phyloP scores from a whole-genome alignment of 1,140 invertebrate genomes.

The Leptinotarsa defecta region DNA sequence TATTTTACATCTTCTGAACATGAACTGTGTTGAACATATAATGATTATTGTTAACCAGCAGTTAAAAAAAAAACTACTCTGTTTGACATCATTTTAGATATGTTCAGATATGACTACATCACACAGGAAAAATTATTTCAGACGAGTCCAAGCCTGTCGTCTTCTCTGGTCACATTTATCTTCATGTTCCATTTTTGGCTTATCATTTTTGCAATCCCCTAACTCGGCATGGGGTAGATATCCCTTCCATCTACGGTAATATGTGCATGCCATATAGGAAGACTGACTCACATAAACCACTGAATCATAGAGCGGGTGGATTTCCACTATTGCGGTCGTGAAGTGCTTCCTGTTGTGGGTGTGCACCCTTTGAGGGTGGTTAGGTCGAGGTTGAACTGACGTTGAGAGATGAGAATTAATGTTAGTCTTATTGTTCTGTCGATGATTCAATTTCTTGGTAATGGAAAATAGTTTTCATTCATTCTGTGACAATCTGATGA shows the following conservation, averaged over 20 bases:
- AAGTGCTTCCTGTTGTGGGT: conserved; percentile 2
- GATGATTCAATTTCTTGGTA: too few species aligned
- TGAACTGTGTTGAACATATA: too few species aligned
- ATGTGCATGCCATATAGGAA: conserved; percentile 2
- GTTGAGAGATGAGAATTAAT: background rate
- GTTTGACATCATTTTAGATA: too few species aligned
- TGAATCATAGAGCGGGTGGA: conserved; percentile 1
- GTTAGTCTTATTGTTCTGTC: too few species aligned
- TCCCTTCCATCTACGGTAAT: background rate
- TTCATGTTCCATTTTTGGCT: background rate
- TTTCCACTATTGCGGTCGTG: background rate
- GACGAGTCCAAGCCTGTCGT: background rate
- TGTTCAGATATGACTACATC: too few species aligned
- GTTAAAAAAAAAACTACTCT: too few species aligned
- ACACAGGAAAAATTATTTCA: background rate
- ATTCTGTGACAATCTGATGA: too few species aligned
- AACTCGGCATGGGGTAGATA: background rate
- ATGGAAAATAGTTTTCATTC: too few species aligned
- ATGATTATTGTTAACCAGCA: too few species aligned
- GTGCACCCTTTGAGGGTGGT: background rate
- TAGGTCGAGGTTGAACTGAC: background rate
- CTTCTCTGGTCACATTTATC: background rate
- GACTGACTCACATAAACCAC: conserved; percentile 5
- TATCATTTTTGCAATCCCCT: conserved; percentile 3
- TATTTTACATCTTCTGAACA: too few species aligned